Percentiles rank a stretch among this genome's conserved stretches.
Evolutionary conservation across 2,888 invertebrate genomes (phyloP).

Genomic region (Archaeoteleia sp.): DNA sequence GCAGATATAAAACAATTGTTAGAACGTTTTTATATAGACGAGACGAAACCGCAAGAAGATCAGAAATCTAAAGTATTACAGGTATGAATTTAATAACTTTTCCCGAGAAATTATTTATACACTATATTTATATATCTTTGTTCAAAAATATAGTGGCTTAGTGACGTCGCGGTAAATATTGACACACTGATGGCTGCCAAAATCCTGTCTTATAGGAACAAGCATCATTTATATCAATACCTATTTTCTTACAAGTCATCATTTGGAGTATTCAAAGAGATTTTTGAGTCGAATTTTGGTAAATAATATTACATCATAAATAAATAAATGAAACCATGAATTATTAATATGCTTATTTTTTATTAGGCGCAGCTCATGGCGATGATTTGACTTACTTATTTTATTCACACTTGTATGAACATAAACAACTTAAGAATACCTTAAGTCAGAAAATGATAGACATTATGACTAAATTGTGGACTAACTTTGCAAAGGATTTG

Average conservation of each 20-base stretch:
- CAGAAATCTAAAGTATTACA: too few species aligned
- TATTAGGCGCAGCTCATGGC: conserved; percentile 74
- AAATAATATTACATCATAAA: conserved; percentile 26
- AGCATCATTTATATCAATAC: conserved; percentile 66
- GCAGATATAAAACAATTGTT: conserved; percentile 58
- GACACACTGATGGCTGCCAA: conserved; percentile 58
- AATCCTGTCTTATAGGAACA: conserved; percentile 60
- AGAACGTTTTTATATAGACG: conserved; percentile 61
- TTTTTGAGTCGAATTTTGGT: conserved; percentile 60
- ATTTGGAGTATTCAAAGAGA: conserved; percentile 63
- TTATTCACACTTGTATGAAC: conserved; percentile 69
- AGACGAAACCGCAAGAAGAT: too few species aligned
- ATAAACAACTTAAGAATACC: conserved; percentile 66
- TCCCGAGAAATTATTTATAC: too few species aligned
- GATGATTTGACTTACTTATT: conserved; percentile 77
- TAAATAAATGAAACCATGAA: too few species aligned
- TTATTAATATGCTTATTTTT: too few species aligned
- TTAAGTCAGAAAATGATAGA: conserved; percentile 70
- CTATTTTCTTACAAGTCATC: conserved; percentile 61
- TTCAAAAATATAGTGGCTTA: conserved; percentile 58
- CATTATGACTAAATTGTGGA: conserved; percentile 75
- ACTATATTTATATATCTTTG: conserved; percentile 23
- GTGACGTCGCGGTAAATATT: conserved; percentile 59
- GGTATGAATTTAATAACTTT: too few species aligned
- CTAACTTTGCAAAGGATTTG: conserved; percentile 76